Conservation (phyloP, 2,113 vertebrate genomes). For the Motacilla alba region DNA sequence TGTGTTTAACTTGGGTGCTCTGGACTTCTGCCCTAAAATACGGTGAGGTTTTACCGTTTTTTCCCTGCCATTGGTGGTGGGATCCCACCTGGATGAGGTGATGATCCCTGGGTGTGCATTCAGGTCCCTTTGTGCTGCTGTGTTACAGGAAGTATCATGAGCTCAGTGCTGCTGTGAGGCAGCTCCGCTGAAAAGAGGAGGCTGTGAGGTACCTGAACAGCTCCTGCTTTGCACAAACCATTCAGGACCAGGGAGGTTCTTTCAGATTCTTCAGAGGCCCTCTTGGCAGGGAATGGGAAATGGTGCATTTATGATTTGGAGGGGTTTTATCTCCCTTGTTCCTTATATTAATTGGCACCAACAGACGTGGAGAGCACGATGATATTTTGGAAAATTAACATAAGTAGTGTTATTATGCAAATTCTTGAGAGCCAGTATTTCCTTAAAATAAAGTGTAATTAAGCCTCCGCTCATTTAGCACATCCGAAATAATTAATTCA, state of each 20-base stretch:
- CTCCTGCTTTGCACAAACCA: not conserved
- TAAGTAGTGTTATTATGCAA: constrained; percentile 65
- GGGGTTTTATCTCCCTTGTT: constrained; percentile 33
- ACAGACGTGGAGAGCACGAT: constrained; percentile 5
- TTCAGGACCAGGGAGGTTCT: not conserved
- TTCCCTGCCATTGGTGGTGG: not conserved
- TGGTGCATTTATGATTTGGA: not conserved
- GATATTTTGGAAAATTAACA: constrained; percentile 59
- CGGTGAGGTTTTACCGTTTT: not conserved
- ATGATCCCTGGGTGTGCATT: not conserved
- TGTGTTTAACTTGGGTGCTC: not conserved
- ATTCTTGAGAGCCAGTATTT: constrained; percentile 58
- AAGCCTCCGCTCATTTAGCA: constrained; percentile 45
- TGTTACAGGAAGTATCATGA: not conserved
- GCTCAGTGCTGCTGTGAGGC: not conserved
- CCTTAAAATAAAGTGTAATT: constrained; percentile 68
- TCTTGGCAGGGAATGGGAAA: not conserved
- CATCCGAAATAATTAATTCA: constrained; percentile 52
- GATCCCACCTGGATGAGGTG: not conserved
- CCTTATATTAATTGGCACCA: constrained; percentile 50
- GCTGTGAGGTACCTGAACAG: not conserved
- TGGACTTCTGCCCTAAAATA: not conserved
- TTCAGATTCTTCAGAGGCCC: not conserved
- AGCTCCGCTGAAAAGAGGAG: not conserved
- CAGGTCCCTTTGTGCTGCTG: not conserved